phyloP scores from a whole-genome alignment of 2,797 vertebrate species.

The Lophotriccus pileatus region DNA sequence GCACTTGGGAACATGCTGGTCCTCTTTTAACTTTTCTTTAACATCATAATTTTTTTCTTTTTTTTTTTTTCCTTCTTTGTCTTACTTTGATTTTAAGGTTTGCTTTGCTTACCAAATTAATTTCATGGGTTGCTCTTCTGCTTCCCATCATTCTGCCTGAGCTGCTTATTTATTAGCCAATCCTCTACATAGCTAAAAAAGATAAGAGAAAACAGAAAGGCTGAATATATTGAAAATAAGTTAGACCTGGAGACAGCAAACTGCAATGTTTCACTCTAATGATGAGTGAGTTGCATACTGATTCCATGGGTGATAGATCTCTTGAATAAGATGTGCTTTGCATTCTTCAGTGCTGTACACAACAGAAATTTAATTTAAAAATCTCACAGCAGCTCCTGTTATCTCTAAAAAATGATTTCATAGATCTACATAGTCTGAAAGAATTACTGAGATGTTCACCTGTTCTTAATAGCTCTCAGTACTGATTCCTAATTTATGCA shows the following conservation, averaged over 20 bases:
- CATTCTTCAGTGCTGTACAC: background rate
- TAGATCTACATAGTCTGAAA: background rate
- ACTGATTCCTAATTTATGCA: background rate
- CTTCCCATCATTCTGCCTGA: background rate
- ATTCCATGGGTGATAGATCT: conserved; percentile 7
- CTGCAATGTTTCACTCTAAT: background rate
- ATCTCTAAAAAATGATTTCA: background rate
- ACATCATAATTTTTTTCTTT: background rate
- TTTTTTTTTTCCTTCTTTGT: background rate
- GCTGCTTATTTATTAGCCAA: conserved; percentile 1
- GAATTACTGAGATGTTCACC: background rate
- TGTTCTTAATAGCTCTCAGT: background rate
- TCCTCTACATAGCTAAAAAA: background rate
- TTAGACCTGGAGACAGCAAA: background rate
- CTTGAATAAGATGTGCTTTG: background rate
- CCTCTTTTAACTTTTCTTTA: background rate
- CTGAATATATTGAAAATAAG: conserved; percentile 11
- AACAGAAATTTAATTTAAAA: background rate
- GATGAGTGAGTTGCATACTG: conserved; percentile 10
- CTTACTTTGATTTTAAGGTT: conserved; percentile 11
- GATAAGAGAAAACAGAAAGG: background rate
- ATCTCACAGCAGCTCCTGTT: background rate
- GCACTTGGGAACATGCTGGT: background rate
- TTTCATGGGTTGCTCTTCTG: background rate
- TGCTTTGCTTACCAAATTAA: conserved; percentile 1